These are phyloP conservation scores for Hydractinia echinata DNA, from an alignment of 30 jellyfish, hydroid and myxozoan genomes.

Conservation along the genomic window DNA sequence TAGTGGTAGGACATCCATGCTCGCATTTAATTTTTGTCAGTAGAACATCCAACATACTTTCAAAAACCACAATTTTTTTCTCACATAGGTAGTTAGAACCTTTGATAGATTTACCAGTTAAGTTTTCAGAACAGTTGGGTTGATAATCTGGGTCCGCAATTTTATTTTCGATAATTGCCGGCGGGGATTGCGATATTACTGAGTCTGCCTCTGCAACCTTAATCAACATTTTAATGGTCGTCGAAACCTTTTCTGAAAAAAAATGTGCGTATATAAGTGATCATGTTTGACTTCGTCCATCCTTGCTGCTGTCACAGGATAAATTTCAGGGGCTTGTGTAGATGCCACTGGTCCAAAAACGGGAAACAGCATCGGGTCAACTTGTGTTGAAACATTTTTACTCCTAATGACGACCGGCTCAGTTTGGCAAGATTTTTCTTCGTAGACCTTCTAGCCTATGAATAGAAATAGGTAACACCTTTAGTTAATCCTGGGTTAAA, in stretches of 20 bases:
- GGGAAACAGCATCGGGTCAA: not conserved
- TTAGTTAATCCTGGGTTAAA: too few relatives aligned
- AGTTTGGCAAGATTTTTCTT: not conserved
- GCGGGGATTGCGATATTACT: not conserved
- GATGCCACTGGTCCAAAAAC: not conserved
- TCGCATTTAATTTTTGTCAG: not conserved
- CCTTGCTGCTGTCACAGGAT: not conserved
- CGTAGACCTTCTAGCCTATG: not conserved
- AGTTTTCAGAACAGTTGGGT: not conserved
- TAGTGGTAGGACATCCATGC: not conserved
- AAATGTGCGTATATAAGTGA: not conserved
- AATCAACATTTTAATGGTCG: not conserved
- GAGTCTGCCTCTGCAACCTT: not conserved
- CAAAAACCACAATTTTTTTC: not conserved
- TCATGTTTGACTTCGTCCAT: not conserved
- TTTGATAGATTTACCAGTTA: not conserved
- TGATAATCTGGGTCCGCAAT: constrained; percentile 8
- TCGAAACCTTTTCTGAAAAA: not conserved
- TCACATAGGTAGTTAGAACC: not conserved
- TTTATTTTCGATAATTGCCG: not conserved
- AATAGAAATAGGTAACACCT: not conserved
- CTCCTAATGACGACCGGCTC: not conserved
- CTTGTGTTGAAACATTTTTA: not conserved
- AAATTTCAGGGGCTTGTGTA: not conserved
- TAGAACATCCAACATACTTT: not conserved